These are phyloP conservation scores for Conchocele bisecta DNA, from an alignment of 2,888 invertebrate genomes.

Conservation along the genomic window DNA sequence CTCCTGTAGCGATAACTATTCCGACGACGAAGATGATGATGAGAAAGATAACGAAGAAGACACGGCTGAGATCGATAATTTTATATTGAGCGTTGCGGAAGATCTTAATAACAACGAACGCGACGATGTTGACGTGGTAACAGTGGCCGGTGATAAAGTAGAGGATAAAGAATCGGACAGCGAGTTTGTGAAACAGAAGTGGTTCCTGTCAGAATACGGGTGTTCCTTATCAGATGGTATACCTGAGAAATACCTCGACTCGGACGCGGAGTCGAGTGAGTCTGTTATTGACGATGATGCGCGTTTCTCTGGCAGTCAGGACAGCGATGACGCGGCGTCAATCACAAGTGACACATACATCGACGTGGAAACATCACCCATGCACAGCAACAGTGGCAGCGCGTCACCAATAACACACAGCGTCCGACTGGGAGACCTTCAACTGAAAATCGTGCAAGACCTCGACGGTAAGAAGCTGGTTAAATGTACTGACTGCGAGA, in stretches of 20 bases:
- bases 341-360: background rate
- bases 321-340: slow-evolving; percentile 24
- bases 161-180: no score
- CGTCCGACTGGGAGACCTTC: slow-evolving; percentile 3
- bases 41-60: slow-evolving; percentile 11
- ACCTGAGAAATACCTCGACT: no score
- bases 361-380: background rate
- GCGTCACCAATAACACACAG: background rate
- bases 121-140: no score
- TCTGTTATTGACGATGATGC: no score
- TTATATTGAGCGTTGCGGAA: slow-evolving; percentile 33
- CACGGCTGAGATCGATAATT: slow-evolving; percentile 14
- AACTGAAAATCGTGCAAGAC: slow-evolving; percentile 20
- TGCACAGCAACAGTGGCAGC: background rate
- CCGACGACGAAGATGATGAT: slow-evolving; percentile 3
- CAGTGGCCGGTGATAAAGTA: no score
- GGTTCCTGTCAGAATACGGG: no score
- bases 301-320: no score
- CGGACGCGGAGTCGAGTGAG: no score
- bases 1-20: slow-evolving; percentile 12
- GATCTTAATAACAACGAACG: slow-evolving; percentile 38
- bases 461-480: slow-evolving; percentile 26
- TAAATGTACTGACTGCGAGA: slow-evolving; percentile 72
- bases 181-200: no score
- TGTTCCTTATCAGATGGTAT: no score